These are phyloP conservation scores for Syncerus caffer DNA, from an alignment of 2,797 vertebrate genomes.

Conservation along the genomic window DNA sequence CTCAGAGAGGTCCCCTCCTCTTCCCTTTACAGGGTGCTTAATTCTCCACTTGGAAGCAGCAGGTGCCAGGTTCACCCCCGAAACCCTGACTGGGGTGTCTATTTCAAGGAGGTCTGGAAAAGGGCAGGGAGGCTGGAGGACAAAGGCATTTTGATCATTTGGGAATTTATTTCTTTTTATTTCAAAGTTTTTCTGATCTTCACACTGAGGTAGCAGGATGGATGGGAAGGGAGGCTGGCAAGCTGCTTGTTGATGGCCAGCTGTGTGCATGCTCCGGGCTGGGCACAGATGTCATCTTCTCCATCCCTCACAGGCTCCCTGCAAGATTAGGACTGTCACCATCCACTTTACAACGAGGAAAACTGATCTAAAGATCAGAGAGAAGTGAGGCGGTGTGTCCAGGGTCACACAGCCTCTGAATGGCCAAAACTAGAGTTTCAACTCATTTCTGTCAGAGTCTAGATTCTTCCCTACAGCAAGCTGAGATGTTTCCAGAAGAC, in stretches of 20 bases:
- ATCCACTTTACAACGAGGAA: background rate
- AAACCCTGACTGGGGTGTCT: constrained; percentile 30
- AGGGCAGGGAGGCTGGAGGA: background rate
- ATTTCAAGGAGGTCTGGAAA: background rate
- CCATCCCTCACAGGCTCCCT: background rate
- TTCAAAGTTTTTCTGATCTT: background rate
- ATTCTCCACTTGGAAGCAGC: constrained; percentile 66
- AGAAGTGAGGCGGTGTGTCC: background rate
- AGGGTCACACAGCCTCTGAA: background rate
- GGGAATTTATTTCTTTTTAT: background rate
- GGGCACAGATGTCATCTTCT: background rate
- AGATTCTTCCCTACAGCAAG: constrained; percentile 39
- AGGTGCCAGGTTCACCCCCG: constrained; percentile 70
- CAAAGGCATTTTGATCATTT: background rate
- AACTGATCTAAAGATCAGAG: background rate
- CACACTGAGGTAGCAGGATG: background rate
- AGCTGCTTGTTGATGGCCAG: background rate
- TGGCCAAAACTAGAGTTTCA: background rate
- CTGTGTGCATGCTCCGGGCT: background rate
- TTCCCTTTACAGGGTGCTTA: constrained; percentile 61
- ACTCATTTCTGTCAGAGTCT: background rate
- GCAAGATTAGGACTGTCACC: background rate
- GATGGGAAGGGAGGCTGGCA: background rate
- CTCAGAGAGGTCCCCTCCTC: background rate
- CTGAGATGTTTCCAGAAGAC: constrained; percentile 37